Conservation (phyloP, 2,113 vertebrate species). For the Pristiophorus japonicus region DNA sequence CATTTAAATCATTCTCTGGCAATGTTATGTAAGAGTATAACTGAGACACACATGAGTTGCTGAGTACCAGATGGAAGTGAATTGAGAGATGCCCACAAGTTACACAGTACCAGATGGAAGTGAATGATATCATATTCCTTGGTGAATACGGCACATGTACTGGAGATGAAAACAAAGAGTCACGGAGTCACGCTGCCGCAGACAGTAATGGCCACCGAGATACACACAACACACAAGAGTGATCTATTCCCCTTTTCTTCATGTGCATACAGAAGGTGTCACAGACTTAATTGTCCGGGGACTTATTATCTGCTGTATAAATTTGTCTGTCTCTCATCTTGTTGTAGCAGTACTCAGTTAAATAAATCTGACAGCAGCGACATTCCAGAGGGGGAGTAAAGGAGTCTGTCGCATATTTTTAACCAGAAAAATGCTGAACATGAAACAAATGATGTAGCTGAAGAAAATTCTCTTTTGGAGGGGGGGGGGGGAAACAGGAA, state of each 20-base stretch:
- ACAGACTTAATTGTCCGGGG: neutral
- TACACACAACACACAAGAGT: neutral
- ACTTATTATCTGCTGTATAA: neutral
- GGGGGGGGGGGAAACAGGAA: no score
- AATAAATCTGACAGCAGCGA: neutral
- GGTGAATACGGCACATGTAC: neutral
- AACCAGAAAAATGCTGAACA: neutral
- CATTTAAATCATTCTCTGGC: neutral
- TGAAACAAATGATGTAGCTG: neutral
- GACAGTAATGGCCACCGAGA: neutral
- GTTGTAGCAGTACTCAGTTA: neutral
- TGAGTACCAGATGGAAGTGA: neutral
- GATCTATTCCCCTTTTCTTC: neutral
- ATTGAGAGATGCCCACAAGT: neutral
- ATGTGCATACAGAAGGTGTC: neutral
- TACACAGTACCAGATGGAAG: conserved; percentile 13
- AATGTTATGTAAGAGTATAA: neutral
- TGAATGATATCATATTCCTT: neutral
- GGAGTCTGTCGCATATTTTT: neutral
- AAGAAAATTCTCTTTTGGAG: neutral
- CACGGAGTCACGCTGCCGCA: neutral
- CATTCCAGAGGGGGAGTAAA: neutral
- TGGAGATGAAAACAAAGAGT: neutral
- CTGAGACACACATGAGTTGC: neutral
- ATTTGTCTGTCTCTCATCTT: neutral